Base-by-base conservation (phyloP, 2,113 vertebrate species). In the Willisornis vidua region DNA sequence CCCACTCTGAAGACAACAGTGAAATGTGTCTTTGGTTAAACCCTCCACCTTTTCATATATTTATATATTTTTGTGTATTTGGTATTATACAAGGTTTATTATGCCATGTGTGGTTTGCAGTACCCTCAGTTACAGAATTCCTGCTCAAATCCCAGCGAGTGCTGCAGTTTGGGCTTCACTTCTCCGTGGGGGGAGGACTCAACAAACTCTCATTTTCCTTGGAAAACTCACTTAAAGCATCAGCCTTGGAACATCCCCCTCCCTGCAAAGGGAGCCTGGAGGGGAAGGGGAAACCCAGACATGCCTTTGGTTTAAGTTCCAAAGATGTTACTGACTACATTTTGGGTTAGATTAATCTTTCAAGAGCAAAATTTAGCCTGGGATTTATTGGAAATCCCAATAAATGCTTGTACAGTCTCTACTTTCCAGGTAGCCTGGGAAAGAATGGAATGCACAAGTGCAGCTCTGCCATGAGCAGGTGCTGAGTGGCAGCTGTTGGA, bases 401-500 rank as follows among this genome's bases (percentile, higher is more conserved):
- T 87, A 93, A 85, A 77, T 49, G 48, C 43, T 61, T 63, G 57
- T n/a, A 51, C 77, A 83, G 49, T 63, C 81, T 93, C 49, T 24
- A 65, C 87, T 95, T 52, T 81, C 41, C 86, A 96, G 93, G 89
- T 72, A 78, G n/a, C 48, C 89, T 68, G 55, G 52, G 55, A 93
- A 96, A 90, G 74, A 85, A 94, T 75, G 92, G 24, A 77, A 37
- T 48, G 49, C 57, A 29, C 33, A 41, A 5, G 29, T 83, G 66
- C 59, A 87, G 81, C 90, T 75, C 67, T 85, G 92, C 73, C 90
- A 92, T 22, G 84, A 77, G 58, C 97, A 97, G 94, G 63, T 91
- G 87, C 79, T 97, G 95, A 24, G 95, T 97, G 90, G 97, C 57
- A 93, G 94, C 43, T 87, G 92, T 76, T 92, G 90, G 97, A 91